These are phyloP conservation scores for Epiblema foenella DNA, from an alignment of 2,888 invertebrate species.

Conservation along the genomic window DNA sequence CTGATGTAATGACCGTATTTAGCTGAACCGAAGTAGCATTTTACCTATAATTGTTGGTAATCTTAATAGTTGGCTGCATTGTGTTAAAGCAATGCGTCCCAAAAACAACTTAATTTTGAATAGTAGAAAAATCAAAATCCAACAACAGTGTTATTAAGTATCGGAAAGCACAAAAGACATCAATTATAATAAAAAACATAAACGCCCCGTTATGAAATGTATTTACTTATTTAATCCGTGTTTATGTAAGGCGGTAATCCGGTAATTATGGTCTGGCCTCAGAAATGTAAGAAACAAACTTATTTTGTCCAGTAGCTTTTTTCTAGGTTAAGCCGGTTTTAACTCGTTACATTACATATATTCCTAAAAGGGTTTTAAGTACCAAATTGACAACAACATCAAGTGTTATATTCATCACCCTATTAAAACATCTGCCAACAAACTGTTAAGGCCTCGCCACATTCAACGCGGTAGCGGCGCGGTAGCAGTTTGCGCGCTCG, in stretches of 20 bases:
- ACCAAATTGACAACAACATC: too few species aligned
- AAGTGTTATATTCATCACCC: too few species aligned
- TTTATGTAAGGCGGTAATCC: conserved; percentile 26
- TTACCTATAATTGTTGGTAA: conserved; percentile 30
- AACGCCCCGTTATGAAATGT: conserved; percentile 26
- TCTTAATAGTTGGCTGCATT: neutral
- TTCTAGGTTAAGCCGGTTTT: neutral
- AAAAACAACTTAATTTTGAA: too few species aligned
- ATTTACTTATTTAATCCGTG: neutral
- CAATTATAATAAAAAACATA: neutral
- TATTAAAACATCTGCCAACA: too few species aligned
- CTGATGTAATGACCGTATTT: conserved; percentile 24
- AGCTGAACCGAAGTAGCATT: conserved; percentile 20
- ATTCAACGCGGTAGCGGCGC: too few species aligned
- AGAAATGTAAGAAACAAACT: conserved; percentile 12
- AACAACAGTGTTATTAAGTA: too few species aligned
- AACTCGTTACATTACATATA: neutral
- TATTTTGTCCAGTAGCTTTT: conserved; percentile 5
- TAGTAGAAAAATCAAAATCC: too few species aligned
- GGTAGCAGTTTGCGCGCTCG: too few species aligned
- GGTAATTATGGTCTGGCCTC: conserved; percentile 4
- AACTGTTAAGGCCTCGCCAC: too few species aligned
- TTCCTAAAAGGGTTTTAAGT: too few species aligned
- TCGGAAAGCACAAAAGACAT: too few species aligned
- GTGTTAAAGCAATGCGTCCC: too few species aligned